phyloP scores from a whole-genome alignment of 2,888 invertebrate species.

The Xestia rhomboidea region DNA sequence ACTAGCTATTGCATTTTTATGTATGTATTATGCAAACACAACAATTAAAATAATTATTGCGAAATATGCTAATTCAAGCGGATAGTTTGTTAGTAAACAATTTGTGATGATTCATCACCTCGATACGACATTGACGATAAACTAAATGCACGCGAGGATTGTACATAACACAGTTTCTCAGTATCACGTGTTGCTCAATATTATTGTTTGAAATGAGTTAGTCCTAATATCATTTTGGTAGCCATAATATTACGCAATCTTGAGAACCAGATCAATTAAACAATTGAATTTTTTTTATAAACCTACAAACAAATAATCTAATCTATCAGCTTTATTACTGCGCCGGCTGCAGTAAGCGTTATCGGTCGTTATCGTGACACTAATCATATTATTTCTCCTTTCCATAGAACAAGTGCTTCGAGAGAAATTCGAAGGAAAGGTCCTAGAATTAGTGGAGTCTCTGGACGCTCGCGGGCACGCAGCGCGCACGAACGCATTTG shows the following conservation, averaged over 20 bases:
- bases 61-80: not conserved
- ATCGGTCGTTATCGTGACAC: not conserved
- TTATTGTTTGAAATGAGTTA: not conserved
- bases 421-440: conserved; percentile 95
- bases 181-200: not conserved
- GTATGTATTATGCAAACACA: no score
- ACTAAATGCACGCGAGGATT: not conserved
- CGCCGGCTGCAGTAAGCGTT: conserved; percentile 90
- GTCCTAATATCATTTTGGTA: not conserved
- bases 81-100: not conserved
- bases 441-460: conserved; percentile 96
- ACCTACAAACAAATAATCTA: no score
- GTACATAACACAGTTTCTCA: not conserved
- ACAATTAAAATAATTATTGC: not conserved
- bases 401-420: conserved; percentile 89
- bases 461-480: conserved; percentile 96
- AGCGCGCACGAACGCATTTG: conserved; percentile 93
- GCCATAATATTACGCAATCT: not conserved
- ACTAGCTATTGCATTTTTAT: not conserved
- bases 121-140: not conserved
- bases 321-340: no score
- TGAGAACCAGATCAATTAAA: no score
- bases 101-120: no score
- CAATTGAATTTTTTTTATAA: no score
- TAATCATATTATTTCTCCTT: not conserved